Conservation (phyloP, 2,797 vertebrate genomes). For the Pelodytes ibericus region DNA sequence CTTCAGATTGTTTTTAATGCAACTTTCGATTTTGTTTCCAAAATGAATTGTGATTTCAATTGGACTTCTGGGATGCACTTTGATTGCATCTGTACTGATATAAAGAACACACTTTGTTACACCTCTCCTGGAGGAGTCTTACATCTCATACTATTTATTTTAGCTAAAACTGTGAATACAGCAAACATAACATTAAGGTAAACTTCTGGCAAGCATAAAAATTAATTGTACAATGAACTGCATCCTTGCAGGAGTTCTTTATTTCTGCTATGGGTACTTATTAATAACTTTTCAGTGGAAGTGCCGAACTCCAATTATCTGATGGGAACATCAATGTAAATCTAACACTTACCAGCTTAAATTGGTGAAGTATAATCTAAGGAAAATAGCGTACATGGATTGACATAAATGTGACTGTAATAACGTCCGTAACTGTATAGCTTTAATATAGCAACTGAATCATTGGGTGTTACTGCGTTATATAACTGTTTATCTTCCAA, state of each 20-base stretch:
- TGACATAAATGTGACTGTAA: background rate
- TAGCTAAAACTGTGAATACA: background rate
- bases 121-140: background rate
- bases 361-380: background rate
- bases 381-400: too few relatives aligned
- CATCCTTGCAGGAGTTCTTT: background rate
- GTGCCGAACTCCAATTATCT: background rate
- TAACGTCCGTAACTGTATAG: background rate
- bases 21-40: background rate
- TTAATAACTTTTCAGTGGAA: background rate
- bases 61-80: background rate
- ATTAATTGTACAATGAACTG: background rate
- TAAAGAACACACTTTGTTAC: background rate
- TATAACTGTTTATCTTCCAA: too few relatives aligned
- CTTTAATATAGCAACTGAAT: background rate
- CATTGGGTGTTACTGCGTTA: background rate
- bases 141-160: background rate
- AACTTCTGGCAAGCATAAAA: background rate
- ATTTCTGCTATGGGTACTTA: background rate
- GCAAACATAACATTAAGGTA: background rate
- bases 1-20: background rate
- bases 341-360: background rate
- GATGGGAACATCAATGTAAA: background rate
- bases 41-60: slow-evolving; percentile 62
- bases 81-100: background rate